These are phyloP conservation scores for Dusona sp. DNA, from an alignment of 2,888 invertebrate species.

Conservation along the genomic window DNA sequence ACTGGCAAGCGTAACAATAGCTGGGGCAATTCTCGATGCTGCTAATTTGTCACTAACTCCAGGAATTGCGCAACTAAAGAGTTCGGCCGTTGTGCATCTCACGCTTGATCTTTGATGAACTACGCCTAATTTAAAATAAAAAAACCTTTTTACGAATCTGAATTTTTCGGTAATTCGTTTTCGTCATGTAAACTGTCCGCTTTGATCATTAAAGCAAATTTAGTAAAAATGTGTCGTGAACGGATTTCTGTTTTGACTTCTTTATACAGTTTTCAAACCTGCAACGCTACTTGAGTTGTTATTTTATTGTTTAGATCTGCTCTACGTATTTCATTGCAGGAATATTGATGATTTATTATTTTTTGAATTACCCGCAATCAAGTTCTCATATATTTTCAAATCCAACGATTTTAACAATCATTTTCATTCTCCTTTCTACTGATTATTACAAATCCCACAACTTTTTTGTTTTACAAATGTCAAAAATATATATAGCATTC, in stretches of 20 bases:
- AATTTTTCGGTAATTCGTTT: neutral
- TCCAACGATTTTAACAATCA: neutral
- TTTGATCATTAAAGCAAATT: no score
- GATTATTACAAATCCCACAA: neutral
- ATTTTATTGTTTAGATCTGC: neutral
- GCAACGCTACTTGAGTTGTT: no score
- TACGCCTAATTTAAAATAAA: slow-evolving; percentile 84
- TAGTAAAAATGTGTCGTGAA: neutral
- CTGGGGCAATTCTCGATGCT: slow-evolving; percentile 88
- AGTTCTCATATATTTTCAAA: neutral
- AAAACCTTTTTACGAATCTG: neutral
- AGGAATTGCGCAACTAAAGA: slow-evolving; percentile 87
- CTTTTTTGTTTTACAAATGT: neutral
- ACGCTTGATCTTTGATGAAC: slow-evolving; percentile 88
- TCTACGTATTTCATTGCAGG: neutral
- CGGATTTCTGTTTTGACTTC: neutral
- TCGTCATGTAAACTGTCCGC: neutral
- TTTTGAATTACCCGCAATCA: neutral
- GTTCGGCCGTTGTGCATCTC: slow-evolving; percentile 87
- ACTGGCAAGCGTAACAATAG: slow-evolving; percentile 89
- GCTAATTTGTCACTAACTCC: slow-evolving; percentile 86
- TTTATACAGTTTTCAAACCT: neutral
- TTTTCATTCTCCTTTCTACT: neutral
- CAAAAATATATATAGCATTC: neutral
- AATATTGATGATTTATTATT: neutral